phyloP scores from a whole-genome alignment of 2,888 invertebrate genomes.

The Loripinus fragilis region DNA sequence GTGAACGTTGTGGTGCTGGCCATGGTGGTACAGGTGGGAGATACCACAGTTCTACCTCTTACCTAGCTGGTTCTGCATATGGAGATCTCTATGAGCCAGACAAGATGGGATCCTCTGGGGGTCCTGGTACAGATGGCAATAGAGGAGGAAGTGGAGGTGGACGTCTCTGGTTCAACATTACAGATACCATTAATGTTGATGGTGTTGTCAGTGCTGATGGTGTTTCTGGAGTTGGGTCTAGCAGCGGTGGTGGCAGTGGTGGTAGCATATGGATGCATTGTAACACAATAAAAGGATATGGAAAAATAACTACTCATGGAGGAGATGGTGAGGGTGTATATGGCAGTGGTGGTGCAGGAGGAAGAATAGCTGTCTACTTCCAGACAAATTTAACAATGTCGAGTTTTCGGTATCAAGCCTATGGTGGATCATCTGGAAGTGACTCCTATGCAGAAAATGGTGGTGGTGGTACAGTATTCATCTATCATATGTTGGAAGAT shows the following conservation, averaged over 20 bases:
- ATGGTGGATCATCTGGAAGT: conserved; percentile 64
- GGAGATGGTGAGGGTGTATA: conserved; percentile 65
- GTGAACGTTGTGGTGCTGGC: conserved; percentile 66
- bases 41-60: conserved; percentile 30
- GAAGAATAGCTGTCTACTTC: conserved; percentile 73
- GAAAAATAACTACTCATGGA: conserved; percentile 70
- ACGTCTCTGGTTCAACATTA: conserved; percentile 74
- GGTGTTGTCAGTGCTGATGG: conserved; percentile 73
- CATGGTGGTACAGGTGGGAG: conserved; percentile 74
- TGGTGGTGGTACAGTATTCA: conserved; percentile 70
- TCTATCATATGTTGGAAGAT: conserved; percentile 66
- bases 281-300: conserved; percentile 70
- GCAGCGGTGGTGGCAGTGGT: conserved; percentile 74
- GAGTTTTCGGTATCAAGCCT: conserved; percentile 66
- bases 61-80: conserved; percentile 66
- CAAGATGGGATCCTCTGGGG: conserved; percentile 72
- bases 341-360: conserved; percentile 76
- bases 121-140: conserved; percentile 45
- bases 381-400: conserved; percentile 71
- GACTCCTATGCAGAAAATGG: conserved; percentile 61
- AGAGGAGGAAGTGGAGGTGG: conserved; percentile 74
- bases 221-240: conserved; percentile 42
- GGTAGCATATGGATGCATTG: conserved; percentile 75
- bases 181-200: conserved; percentile 71
- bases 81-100: conserved; percentile 74